These are phyloP conservation scores for Hybos culiciformis DNA, from an alignment of 2,888 invertebrate genomes.

Conservation along the genomic window DNA sequence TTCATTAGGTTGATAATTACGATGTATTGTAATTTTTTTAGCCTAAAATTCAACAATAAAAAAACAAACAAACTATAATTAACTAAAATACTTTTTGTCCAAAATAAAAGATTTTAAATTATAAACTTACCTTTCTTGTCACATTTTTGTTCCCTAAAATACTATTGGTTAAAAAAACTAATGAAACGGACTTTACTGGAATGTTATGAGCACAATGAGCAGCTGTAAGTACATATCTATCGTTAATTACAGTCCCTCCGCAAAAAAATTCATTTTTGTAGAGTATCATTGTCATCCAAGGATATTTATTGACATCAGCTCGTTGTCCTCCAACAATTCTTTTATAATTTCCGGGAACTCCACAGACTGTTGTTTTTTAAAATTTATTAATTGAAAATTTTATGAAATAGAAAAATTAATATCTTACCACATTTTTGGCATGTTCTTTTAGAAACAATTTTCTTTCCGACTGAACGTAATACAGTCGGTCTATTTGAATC, in stretches of 20 bases:
- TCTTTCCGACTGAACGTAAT: no score
- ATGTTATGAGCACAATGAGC: constrained; percentile 52
- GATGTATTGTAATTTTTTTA: constrained; percentile 38
- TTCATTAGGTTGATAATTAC: constrained; percentile 43
- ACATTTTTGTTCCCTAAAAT: no score
- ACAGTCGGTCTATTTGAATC: no score
- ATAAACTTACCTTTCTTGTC: no score
- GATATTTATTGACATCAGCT: constrained; percentile 40
- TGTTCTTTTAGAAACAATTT: no score
- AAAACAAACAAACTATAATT: not conserved
- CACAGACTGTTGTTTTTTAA: constrained; percentile 42
- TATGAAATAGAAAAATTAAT: not conserved
- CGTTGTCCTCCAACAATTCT: constrained; percentile 62
- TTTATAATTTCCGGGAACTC: constrained; percentile 42
- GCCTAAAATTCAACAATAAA: constrained; percentile 23
- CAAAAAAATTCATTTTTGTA: constrained; percentile 45
- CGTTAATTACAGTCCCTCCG: constrained; percentile 55
- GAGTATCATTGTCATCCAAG: constrained; percentile 50
- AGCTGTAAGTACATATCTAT: constrained; percentile 54
- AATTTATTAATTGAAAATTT: not conserved
- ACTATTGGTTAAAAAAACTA: constrained; percentile 55
- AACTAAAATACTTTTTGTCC: constrained; percentile 1
- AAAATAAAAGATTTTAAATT: no score
- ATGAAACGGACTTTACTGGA: constrained; percentile 38
- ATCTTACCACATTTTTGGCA: not conserved